Base-by-base conservation (phyloP, 2,797 vertebrate species). In the Alca torda region DNA sequence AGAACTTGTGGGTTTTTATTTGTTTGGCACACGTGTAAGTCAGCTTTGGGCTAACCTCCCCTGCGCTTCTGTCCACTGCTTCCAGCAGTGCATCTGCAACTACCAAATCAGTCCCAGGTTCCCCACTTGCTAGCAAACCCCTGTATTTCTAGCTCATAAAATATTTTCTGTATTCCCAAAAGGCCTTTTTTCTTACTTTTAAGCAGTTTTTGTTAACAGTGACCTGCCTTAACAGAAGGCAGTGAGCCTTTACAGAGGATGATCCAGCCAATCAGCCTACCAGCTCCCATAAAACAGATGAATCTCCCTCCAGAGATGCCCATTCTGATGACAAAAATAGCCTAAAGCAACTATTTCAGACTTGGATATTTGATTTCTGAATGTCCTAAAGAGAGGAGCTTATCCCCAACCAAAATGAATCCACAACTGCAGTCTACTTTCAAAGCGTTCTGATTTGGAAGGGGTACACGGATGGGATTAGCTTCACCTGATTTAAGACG, bases 381-480 rank as follows among this genome's bases (percentile, higher is more conserved):
- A 69, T 73, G 25, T 23, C 50, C 33, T 86, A 57, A 72, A 73
- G 28, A 46, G 6, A 3, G 17, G 11, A 59, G 14, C 26, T 28
- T 23, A 69, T 64, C 56, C 7, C 5, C 15, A 12, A 3, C 4
- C 37, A 84, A 79, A 78, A 50, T 0, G 4, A 11, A 60, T 61
- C 67, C 81, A 65, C 35, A 45, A 2, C 6, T 20, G 18, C 24
- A 78, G 53, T 13, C 56, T 74, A 11, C 33, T 53, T 77, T 46
- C 50, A 67, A 59, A 89, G 17, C 15, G 76, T 86, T 84, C 61
- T 72, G 15, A 81, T 17, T 26, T 37, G 33, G 61, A 87, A 77
- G 48, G 5, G 14, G 5, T 33, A 46, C 11, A 9, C 0, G 1
- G 23, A 53, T 46, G 5, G 18, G 16, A 13, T 18, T 45, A 23